These are phyloP conservation scores for Pterocles burchelli DNA, from an alignment of 2,113 vertebrate genomes.

Conservation along the genomic window DNA sequence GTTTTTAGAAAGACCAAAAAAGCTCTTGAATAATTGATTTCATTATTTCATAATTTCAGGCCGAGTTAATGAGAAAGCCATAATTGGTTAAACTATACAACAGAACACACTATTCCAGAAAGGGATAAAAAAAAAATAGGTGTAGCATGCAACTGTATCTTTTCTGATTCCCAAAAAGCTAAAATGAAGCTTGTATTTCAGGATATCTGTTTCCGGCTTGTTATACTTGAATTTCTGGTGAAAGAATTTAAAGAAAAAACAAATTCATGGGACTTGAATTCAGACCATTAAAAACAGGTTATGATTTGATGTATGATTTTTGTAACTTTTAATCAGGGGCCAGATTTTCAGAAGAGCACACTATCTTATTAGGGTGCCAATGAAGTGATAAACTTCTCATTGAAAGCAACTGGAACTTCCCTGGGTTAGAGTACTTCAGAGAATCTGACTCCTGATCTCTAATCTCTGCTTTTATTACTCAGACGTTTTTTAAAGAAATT, in stretches of 20 bases:
- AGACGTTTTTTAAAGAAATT: not conserved
- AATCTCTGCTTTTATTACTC: not conserved
- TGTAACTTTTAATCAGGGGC: not conserved
- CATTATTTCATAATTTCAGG: not conserved
- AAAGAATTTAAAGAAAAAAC: not conserved
- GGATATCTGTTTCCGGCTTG: not conserved
- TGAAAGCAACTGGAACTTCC: not conserved
- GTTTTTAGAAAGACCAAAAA: not conserved
- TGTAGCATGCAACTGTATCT: not conserved
- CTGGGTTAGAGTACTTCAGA: not conserved
- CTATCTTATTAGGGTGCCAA: not conserved
- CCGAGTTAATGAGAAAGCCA: not conserved
- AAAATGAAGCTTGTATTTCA: not conserved
- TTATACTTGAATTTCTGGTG: slow-evolving; percentile 11
- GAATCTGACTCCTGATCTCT: not conserved
- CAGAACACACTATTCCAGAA: not conserved
- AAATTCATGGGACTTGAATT: not conserved
- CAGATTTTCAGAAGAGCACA: not conserved
- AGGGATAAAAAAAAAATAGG: not conserved
- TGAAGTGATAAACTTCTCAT: not conserved
- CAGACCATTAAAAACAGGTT: not conserved
- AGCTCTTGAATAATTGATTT: not conserved
- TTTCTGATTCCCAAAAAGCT: not conserved
- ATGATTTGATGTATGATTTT: not conserved
- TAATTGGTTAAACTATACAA: not conserved